Percentiles rank a stretch among this genome's conserved stretches.
phyloP scores from a whole-genome alignment of 1,140 invertebrate genomes.

The Diabrotica undecimpunctata region DNA sequence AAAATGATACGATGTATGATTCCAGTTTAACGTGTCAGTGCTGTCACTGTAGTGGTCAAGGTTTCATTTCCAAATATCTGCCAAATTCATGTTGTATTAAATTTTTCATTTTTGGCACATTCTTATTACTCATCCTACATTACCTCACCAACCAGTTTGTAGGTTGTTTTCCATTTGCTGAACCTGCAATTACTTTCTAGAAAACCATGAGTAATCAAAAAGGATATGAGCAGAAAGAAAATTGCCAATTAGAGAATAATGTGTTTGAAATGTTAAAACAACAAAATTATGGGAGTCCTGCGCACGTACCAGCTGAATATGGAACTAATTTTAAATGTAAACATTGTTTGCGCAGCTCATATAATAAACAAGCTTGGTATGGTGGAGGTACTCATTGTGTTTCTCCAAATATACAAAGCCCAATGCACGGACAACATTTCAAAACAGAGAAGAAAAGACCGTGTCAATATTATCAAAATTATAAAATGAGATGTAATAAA shows the following conservation, averaged over 20 bases:
- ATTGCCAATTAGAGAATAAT: too few relatives aligned
- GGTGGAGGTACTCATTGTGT: neutral
- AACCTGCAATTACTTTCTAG: neutral
- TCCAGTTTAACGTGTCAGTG: neutral
- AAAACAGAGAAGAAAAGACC: too few relatives aligned
- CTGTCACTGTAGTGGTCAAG: neutral
- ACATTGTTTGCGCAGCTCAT: neutral
- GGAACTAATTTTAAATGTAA: too few relatives aligned
- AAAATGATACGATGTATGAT: too few relatives aligned
- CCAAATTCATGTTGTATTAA: neutral
- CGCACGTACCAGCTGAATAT: too few relatives aligned
- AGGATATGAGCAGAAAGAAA: too few relatives aligned
- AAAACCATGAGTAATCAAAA: neutral
- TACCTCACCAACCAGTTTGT: neutral
- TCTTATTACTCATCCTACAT: neutral
- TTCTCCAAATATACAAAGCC: neutral
- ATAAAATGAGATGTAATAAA: too few relatives aligned
- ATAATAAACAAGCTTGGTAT: neutral
- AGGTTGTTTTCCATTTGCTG: neutral
- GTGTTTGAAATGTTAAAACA: too few relatives aligned
- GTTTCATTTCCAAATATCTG: neutral
- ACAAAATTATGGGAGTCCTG: too few relatives aligned
- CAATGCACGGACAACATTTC: neutral
- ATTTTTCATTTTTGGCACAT: neutral
- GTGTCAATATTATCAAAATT: too few relatives aligned